Evolutionary conservation across 2,113 vertebrate genomes (phyloP).

Genomic region (Oenanthe melanoleuca): DNA sequence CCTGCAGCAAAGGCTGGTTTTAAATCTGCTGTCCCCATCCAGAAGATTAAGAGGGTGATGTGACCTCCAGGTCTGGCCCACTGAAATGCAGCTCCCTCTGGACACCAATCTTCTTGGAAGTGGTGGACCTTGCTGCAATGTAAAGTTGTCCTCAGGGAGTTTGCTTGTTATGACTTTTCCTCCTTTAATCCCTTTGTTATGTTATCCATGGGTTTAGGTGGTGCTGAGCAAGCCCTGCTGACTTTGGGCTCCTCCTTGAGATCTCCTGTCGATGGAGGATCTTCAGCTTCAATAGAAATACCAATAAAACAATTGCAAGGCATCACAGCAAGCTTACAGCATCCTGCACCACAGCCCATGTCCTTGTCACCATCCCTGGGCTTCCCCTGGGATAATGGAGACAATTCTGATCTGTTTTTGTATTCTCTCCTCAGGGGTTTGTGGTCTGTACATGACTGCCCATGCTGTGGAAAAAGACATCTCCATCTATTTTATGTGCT

Average conservation of each 20-base stretch:
- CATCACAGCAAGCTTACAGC: neutral
- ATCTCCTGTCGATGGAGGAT: neutral
- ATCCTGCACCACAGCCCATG: neutral
- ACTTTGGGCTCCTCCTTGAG: neutral
- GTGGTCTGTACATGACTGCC: neutral
- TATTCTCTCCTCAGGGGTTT: neutral
- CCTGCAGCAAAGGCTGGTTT: neutral
- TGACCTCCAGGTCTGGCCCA: neutral
- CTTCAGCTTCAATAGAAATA: neutral
- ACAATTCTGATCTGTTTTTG: neutral
- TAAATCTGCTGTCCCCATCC: neutral
- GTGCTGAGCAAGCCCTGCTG: neutral
- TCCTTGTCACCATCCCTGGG: neutral
- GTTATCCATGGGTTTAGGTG: neutral
- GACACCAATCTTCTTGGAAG: neutral
- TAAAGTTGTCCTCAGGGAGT: neutral
- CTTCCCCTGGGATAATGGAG: neutral
- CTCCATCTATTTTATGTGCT: neutral
- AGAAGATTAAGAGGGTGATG: neutral
- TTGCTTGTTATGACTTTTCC: neutral
- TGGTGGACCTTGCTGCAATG: neutral
- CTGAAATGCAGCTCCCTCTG: neutral
- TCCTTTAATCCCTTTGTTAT: neutral
- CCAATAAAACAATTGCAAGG: neutral
- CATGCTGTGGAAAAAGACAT: neutral